phyloP scores from a whole-genome alignment of 2,888 invertebrate species.

The Phaonia tiefii region DNA sequence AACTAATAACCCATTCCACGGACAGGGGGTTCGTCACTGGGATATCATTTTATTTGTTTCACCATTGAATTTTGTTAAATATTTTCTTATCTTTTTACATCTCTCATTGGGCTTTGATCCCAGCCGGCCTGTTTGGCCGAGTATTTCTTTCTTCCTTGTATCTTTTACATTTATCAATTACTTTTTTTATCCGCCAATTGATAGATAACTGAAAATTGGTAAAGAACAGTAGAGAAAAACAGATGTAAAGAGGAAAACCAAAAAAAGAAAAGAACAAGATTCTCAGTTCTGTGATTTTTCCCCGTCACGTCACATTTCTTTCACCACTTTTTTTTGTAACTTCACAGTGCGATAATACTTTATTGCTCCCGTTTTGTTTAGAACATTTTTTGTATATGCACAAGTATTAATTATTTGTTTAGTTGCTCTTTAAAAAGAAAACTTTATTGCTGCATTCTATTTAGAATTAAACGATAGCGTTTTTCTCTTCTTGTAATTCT shows the following conservation, averaged over 20 bases:
- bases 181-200: constrained; percentile 52
- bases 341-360: background rate
- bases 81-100: constrained; percentile 26
- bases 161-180: background rate
- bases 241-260: constrained; percentile 28
- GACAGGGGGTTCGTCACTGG: background rate
- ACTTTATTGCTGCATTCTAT: constrained; percentile 41
- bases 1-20: background rate
- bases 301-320: constrained; percentile 46
- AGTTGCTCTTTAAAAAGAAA: constrained; percentile 48
- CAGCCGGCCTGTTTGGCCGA: constrained; percentile 53
- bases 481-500: constrained; percentile 52
- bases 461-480: constrained; percentile 40
- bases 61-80: background rate
- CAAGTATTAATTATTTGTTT: constrained; percentile 20
- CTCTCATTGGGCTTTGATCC: constrained; percentile 34
- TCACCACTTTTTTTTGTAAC: background rate
- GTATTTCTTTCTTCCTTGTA: background rate
- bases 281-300: constrained; percentile 51
- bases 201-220: constrained; percentile 69
- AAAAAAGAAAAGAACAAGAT: constrained; percentile 34
- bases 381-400: constrained; percentile 26
- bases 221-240: constrained; percentile 42
- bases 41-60: no score
- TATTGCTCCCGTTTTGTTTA: background rate